Conservation (phyloP, 2,113 vertebrate genomes). For the Anguilla rostrata region DNA sequence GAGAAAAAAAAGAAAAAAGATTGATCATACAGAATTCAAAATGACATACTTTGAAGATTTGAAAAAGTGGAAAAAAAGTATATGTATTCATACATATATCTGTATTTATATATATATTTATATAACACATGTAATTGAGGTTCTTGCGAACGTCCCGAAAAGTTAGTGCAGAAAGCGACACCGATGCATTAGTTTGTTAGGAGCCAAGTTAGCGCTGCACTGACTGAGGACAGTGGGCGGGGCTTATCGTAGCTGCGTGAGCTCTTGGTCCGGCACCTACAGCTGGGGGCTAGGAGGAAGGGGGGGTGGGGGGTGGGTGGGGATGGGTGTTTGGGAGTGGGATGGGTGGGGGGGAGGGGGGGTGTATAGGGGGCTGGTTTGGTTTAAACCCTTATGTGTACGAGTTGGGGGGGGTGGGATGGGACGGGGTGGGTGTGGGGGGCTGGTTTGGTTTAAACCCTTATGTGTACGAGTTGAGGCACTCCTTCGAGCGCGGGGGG, state of each 20-base stretch:
- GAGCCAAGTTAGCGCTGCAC: slow-evolving; percentile 78
- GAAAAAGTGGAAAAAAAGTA: slow-evolving; percentile 32
- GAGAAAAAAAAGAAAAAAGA: slow-evolving; percentile 21
- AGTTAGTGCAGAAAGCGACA: slow-evolving; percentile 73
- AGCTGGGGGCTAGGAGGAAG: slow-evolving; percentile 50
- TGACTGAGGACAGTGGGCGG: slow-evolving; percentile 72
- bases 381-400: slow-evolving; percentile 55
- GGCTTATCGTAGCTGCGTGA: slow-evolving; percentile 78
- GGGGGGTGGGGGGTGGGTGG: not conserved
- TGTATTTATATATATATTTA: slow-evolving; percentile 20
- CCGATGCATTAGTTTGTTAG: slow-evolving; percentile 80
- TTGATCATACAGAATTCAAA: slow-evolving; percentile 29
- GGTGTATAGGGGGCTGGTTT: no score
- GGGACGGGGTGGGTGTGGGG: no score
- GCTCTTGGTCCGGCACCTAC: slow-evolving; percentile 71
- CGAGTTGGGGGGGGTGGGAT: slow-evolving; percentile 98
- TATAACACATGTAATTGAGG: slow-evolving; percentile 38
- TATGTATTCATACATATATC: slow-evolving; percentile 22
- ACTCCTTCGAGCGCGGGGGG: no score
- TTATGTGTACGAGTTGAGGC: no score
- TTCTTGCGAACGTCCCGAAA: slow-evolving; percentile 69
- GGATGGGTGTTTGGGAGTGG: no score
- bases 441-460: no score
- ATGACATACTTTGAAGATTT: slow-evolving; percentile 26
- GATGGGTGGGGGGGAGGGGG: not conserved